A percentile compares a stretch with the other conserved stretches of the same genome.
These are phyloP conservation scores for Ranitomeya variabilis DNA, from an alignment of 2,113 vertebrate species.

Conservation along the genomic window DNA sequence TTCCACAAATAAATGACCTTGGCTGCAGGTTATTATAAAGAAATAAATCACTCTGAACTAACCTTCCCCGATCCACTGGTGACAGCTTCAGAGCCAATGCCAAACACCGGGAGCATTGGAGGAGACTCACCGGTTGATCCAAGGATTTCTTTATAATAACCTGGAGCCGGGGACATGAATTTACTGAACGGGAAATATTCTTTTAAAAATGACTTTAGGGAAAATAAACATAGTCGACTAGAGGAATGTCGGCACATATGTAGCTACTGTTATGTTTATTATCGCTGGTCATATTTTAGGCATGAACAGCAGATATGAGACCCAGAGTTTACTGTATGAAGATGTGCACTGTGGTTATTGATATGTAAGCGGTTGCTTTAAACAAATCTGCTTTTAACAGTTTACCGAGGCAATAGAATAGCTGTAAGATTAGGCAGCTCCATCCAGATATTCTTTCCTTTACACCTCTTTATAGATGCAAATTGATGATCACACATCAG, in stretches of 20 bases:
- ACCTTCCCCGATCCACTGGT: too few species aligned
- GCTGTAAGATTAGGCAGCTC: slow-evolving; percentile 42
- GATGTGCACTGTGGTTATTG: neutral
- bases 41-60: too few species aligned
- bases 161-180: too few species aligned
- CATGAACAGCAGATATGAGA: neutral
- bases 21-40: too few species aligned
- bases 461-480: neutral
- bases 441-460: slow-evolving; percentile 29
- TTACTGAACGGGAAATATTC: neutral
- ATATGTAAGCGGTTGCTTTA: slow-evolving; percentile 24
- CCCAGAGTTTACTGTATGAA: neutral
- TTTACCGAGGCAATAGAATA: slow-evolving; percentile 37
- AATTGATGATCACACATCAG: neutral
- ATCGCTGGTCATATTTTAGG: neutral
- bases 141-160: too few species aligned
- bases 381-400: slow-evolving; percentile 18
- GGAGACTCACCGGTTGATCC: too few species aligned
- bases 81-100: too few species aligned
- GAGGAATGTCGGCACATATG: neutral
- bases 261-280: neutral
- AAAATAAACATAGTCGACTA: neutral
- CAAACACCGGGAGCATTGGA: too few species aligned
- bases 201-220: neutral
- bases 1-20: too few species aligned